Evolutionary conservation across 2,797 vertebrate species (phyloP), one percentile per base, ranked within the genome.

Genomic region (Myotis vivesi): DNA sequence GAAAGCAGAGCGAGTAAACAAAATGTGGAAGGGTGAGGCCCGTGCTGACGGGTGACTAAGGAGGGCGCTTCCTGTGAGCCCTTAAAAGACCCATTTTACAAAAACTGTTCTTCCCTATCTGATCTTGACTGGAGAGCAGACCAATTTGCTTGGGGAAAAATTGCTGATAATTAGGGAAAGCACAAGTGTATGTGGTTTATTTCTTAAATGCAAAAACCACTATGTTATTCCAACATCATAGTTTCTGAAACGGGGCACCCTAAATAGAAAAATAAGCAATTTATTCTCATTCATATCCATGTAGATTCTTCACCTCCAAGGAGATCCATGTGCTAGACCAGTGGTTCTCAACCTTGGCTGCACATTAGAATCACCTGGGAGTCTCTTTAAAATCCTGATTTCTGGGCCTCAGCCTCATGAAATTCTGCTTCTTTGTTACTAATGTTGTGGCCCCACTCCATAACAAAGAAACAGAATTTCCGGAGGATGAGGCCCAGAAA

Each of bases 1-100:
- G 96, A 98, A 97, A 97, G 93, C 57, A 86, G 95, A 96, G 89
- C 95, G 90, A 75, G 93, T 95, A 97, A 97, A 96, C 97, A 97
- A 83, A 93, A 96, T 89, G 68, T 96, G 97, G 96, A 98, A 98
- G 97, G 97, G 97, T 41, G 96, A 94, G 97, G 95, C 90, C 16
- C 68, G 87, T 97, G 96, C 94, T 91, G 55, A 93, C 55, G 80
- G 91, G 92, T 94, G 94, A 95, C 90, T 95, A 97, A 97, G 68
- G 79, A 75, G 46, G 81, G 66, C 82, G 68, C 87, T 98, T 98
- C 98, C 97, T 97, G 97, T 76, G 89, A 96, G 87, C 68, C 51
- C 62, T 79, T 71, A 73, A 94, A 84, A 92, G 46, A 79, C 66
- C 38, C 51, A 38, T 33, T 73, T 83, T 44, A 93, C 68, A 73